Percentiles rank a stretch among this genome's conserved stretches.
phyloP scores from a whole-genome alignment of 2,113 vertebrate species.

The Oriolus oriolus region DNA sequence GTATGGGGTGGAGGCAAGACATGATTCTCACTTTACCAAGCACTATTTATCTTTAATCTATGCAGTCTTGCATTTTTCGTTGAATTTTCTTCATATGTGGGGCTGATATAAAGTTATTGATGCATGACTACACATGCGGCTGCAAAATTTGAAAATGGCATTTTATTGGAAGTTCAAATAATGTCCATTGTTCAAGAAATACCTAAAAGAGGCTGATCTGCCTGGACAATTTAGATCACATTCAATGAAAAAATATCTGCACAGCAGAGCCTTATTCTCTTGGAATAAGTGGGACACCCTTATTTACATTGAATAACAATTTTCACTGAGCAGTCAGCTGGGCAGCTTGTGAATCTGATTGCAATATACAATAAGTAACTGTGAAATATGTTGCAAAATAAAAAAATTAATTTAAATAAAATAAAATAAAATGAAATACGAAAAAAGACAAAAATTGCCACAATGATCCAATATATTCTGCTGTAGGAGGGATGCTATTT shows the following conservation, averaged over 20 bases:
- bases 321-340: background rate
- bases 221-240: background rate
- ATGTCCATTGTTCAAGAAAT: background rate
- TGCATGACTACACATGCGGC: background rate
- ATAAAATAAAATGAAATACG: background rate
- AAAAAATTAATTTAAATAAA: background rate
- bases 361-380: background rate
- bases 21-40: background rate
- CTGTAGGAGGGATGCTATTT: background rate
- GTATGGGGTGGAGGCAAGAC: accelerated
- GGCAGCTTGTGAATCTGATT: background rate
- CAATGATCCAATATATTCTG: background rate
- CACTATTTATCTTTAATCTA: background rate
- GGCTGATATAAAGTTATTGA: background rate
- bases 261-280: background rate
- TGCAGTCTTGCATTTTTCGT: background rate
- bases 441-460: background rate
- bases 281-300: background rate
- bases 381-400: background rate
- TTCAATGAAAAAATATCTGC: background rate
- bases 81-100: background rate
- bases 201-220: background rate
- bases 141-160: background rate
- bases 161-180: background rate
- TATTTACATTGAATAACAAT: background rate